Base-by-base conservation (phyloP, 2,888 invertebrate genomes). In the Parthenolecanium corni region DNA sequence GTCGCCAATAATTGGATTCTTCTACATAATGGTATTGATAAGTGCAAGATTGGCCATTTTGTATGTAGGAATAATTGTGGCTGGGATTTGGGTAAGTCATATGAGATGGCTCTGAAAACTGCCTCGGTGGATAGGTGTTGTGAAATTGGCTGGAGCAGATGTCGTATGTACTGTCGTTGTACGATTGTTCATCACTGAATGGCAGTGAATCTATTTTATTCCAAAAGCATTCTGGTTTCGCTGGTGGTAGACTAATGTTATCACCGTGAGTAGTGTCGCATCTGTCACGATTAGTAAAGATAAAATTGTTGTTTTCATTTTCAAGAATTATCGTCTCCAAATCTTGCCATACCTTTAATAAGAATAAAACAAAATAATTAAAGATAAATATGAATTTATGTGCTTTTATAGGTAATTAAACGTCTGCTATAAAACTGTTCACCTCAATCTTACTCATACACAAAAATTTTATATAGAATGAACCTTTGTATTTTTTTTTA, bases 291-390 rank as follows among this genome's bases (percentile, higher is more conserved):
- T 20, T 25, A 12, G 57, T 46, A 16, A 57, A 57, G 16, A 61
- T 38, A n/a, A 51, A 49, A 61, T 61, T 61, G 23, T 49, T 49
- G 14, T 36, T 38, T 46, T 40, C 51, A 38, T 61, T 49, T 51
- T 61, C 61, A 18, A 61, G 49, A 36, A 61, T 61, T 40, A 61
- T 38, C 18, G 61, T 61, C 47, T 61, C 61, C 4, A 61, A 36
- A 49, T 61, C 61, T 61, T 49, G 61, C 49, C 49, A 51, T 49
- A 61, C 61, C 61, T 61, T 18, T 20, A 49, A 16, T 46, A 25
- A 46, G 16, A 31, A 18, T 44, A 21, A 46, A 44, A 18, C 21
- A 16, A 54, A 38, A 54, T 23, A 36, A 54, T 54, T n/a, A n/a
- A n/a, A n/a, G n/a, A n/a, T n/a, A n/a, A n/a, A n/a, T n/a, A n/a